Conservation (phyloP, 1,140 invertebrate genomes). For the Aphis craccivora region DNA sequence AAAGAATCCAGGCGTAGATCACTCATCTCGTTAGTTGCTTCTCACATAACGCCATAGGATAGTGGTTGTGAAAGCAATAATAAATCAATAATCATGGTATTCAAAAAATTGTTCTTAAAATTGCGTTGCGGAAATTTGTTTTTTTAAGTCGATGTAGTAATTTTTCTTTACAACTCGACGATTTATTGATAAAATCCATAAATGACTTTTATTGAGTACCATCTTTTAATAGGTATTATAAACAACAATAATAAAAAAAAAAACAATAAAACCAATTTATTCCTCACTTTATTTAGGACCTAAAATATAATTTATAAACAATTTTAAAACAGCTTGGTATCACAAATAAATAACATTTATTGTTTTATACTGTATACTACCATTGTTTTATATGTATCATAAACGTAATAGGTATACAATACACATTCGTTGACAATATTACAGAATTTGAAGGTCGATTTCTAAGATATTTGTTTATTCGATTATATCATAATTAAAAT, state of each 20-base stretch:
- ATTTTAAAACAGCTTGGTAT: neutral
- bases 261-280: neutral
- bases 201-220: neutral
- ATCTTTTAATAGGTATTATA: neutral
- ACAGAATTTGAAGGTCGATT: neutral
- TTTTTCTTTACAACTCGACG: neutral
- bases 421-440: neutral
- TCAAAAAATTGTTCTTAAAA: neutral
- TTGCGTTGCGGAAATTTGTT: neutral
- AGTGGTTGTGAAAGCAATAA: neutral
- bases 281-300: neutral
- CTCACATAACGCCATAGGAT: neutral
- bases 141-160: neutral
- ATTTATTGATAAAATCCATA: neutral
- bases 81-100: neutral
- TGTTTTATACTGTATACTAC: neutral
- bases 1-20: neutral
- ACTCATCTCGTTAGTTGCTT: neutral
- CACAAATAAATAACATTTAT: neutral
- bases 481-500: neutral
- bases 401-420: neutral
- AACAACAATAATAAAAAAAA: neutral
- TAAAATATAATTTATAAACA: neutral
- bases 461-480: neutral
- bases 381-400: neutral